Evolutionary conservation across 2,888 invertebrate species (phyloP).

Genomic region (Aporophyla lueneburgensis): DNA sequence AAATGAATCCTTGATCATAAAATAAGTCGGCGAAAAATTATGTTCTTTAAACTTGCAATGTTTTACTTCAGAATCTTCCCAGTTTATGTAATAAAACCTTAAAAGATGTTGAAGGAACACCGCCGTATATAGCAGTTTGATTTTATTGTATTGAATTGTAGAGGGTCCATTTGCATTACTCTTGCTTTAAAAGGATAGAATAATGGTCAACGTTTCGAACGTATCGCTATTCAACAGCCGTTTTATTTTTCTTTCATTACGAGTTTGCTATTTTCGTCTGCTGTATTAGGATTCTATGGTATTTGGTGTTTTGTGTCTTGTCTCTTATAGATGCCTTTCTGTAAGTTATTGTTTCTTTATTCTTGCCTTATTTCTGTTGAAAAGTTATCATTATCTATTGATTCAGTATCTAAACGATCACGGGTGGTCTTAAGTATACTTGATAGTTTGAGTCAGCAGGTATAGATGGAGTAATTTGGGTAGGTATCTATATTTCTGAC

Average conservation of each 20-base stretch:
- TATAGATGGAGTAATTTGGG: not conserved
- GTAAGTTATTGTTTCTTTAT: not conserved
- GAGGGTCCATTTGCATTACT: slow-evolving; percentile 56
- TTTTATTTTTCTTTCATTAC: slow-evolving; percentile 56
- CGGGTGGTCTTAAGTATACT: not conserved
- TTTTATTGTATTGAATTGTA: slow-evolving; percentile 68
- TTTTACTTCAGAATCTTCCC: slow-evolving; percentile 27
- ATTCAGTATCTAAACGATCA: not conserved
- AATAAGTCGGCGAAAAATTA: slow-evolving; percentile 13
- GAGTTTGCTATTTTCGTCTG: slow-evolving; percentile 39
- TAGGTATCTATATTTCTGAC: no score
- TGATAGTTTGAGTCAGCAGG: not conserved
- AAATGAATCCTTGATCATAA: slow-evolving; percentile 9
- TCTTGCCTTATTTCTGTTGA: slow-evolving; percentile 5
- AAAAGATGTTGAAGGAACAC: slow-evolving; percentile 36
- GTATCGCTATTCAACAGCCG: slow-evolving; percentile 52
- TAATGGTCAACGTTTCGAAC: slow-evolving; percentile 61
- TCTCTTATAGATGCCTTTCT: slow-evolving; percentile 12
- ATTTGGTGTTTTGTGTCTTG: slow-evolving; percentile 25
- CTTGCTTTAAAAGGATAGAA: slow-evolving; percentile 62
- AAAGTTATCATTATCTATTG: not conserved
- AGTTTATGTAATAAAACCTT: slow-evolving; percentile 49
- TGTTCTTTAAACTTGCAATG: slow-evolving; percentile 16
- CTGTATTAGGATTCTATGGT: slow-evolving; percentile 42
- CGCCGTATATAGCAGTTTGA: slow-evolving; percentile 53